These are phyloP conservation scores for Cybosia mesomella DNA, from an alignment of 2,888 invertebrate genomes.

Conservation along the genomic window DNA sequence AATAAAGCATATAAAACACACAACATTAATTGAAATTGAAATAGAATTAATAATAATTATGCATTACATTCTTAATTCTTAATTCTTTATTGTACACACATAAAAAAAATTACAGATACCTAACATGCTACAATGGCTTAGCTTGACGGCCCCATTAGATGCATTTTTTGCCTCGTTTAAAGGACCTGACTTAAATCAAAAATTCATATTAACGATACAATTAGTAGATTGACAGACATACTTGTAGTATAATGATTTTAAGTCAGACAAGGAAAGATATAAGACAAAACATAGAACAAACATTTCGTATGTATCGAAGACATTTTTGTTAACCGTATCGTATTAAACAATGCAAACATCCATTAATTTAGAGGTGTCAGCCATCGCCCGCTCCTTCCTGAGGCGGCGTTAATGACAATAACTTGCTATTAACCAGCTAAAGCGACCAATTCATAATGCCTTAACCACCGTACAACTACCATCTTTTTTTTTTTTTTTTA, in stretches of 20 bases:
- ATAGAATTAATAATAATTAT: too few species aligned
- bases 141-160: too few species aligned
- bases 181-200: too few species aligned
- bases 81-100: too few species aligned
- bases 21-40: too few species aligned
- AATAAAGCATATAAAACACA: too few species aligned
- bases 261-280: neutral
- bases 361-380: constrained; percentile 64
- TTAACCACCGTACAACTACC: constrained; percentile 28
- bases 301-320: neutral
- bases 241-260: neutral
- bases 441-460: constrained; percentile 50
- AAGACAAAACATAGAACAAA: neutral
- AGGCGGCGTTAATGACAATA: constrained; percentile 78
- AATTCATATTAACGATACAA: too few species aligned
- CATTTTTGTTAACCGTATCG: neutral
- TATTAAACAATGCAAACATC: constrained; percentile 54
- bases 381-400: constrained; percentile 57
- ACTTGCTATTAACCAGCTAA: constrained; percentile 71
- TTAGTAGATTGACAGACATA: neutral
- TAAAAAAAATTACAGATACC: too few species aligned
- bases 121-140: too few species aligned
- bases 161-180: too few species aligned
- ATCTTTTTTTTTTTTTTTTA: too few species aligned
- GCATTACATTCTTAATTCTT: too few species aligned